A percentile compares a stretch with the other conserved stretches of the same genome.
phyloP scores from a whole-genome alignment of 2,888 invertebrate genomes.

The Andricus quercusramuli region DNA sequence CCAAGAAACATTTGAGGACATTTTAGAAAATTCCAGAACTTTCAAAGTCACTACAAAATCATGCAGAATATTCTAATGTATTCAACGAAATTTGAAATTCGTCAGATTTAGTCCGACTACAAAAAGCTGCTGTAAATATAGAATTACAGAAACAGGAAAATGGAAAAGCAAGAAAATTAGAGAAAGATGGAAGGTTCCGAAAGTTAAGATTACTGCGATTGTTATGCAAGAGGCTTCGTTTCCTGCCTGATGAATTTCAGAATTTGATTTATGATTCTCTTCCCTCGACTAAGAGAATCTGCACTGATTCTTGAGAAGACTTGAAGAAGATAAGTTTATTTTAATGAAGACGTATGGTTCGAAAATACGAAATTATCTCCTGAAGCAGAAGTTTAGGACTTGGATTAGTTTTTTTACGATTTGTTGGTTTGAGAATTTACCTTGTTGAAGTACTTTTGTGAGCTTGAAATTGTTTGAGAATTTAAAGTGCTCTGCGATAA shows the following conservation, averaged over 20 bases:
- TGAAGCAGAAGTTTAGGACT: not conserved
- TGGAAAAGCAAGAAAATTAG: not conserved
- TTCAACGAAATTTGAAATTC: no score
- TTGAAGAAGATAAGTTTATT: not conserved
- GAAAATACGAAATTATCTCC: not conserved
- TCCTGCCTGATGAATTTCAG: slow-evolving; percentile 67
- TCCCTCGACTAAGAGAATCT: not conserved
- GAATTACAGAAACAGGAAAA: no score
- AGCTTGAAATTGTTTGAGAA: no score
- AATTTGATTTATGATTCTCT: slow-evolving; percentile 69
- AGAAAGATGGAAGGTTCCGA: slow-evolving; percentile 31
- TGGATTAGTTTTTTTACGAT: not conserved
- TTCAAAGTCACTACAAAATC: no score
- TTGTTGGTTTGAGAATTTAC: not conserved
- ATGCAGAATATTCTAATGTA: no score
- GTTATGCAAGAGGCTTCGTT: slow-evolving; percentile 64
- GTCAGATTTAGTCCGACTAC: no score
- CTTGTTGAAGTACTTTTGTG: not conserved
- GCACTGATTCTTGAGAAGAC: not conserved
- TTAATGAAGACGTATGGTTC: not conserved
- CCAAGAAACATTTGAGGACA: no score
- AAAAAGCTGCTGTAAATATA: not conserved
- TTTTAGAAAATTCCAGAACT: no score
- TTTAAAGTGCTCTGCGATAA: no score
- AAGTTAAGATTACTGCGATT: slow-evolving; percentile 55